phyloP scores from a whole-genome alignment of 2,113 vertebrate genomes.

The Hemichromis elongatus region DNA sequence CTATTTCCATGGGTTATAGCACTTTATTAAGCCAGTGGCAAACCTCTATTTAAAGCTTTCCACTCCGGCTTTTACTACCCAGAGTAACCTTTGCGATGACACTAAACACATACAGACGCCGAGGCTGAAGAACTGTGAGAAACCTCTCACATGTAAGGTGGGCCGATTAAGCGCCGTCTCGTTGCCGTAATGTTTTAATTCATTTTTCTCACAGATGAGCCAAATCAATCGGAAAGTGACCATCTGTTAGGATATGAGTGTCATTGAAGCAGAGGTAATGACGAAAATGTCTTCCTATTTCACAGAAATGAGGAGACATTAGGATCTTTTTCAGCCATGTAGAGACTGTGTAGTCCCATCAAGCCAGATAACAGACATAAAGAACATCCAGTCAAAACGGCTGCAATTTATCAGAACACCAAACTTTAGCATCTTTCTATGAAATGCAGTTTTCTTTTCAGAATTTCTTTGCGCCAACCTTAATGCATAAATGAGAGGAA shows the following conservation, averaged over 20 bases:
- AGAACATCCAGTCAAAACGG: neutral
- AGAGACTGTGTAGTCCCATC: conserved; percentile 30
- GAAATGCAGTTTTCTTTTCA: neutral
- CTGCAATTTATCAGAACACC: neutral
- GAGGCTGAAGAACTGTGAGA: conserved; percentile 68
- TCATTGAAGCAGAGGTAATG: conserved; percentile 78
- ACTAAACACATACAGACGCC: conserved; percentile 71
- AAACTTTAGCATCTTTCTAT: neutral
- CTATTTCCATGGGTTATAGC: conserved; percentile 65
- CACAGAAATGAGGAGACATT: conserved; percentile 67
- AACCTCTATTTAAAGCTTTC: conserved; percentile 74
- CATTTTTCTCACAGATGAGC: conserved; percentile 79
- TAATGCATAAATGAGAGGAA: neutral
- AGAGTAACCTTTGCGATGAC: conserved; percentile 79
- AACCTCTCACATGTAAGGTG: conserved; percentile 73
- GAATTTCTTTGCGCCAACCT: neutral
- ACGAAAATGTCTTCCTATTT: conserved; percentile 73
- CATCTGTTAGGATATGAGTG: conserved; percentile 79
- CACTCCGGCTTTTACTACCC: conserved; percentile 71
- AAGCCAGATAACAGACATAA: conserved; percentile 10
- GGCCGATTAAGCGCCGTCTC: conserved; percentile 77
- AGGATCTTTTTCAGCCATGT: conserved; percentile 60
- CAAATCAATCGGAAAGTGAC: conserved; percentile 89
- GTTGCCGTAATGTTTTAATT: conserved; percentile 83
- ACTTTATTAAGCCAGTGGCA: conserved; percentile 68